These are phyloP conservation scores for Mustelus asterias DNA, from an alignment of 2,113 vertebrate species.

Conservation along the genomic window DNA sequence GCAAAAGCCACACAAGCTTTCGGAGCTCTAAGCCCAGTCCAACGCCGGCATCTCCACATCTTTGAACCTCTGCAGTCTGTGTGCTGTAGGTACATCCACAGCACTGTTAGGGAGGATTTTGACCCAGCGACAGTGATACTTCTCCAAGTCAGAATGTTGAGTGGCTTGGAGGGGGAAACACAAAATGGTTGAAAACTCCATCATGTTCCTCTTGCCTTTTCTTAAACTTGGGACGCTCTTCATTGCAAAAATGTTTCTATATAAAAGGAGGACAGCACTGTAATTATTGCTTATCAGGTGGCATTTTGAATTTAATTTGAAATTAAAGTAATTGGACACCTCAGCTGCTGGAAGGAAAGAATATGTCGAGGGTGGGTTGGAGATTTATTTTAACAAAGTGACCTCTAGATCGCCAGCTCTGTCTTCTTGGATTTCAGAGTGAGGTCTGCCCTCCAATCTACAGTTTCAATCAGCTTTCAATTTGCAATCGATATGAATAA, in stretches of 20 bases:
- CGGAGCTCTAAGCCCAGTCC: too few species aligned
- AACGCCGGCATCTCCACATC: too few species aligned
- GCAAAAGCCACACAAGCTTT: too few species aligned
- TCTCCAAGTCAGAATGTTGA: background rate
- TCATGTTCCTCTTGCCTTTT: background rate
- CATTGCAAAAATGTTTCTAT: background rate
- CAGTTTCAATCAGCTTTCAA: constrained; percentile 34
- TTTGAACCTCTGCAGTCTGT: too few species aligned
- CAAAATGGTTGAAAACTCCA: background rate
- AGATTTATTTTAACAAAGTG: background rate
- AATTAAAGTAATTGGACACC: background rate
- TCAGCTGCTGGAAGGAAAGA: background rate
- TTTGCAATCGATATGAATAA: constrained; percentile 32
- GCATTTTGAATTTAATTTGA: background rate
- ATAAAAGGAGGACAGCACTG: background rate
- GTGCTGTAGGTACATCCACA: background rate
- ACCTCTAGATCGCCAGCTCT: background rate
- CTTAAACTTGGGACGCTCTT: background rate
- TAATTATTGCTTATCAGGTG: background rate
- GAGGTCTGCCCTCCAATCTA: constrained; percentile 23
- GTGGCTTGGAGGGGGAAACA: background rate
- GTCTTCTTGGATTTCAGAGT: constrained; percentile 8
- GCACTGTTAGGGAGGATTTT: background rate
- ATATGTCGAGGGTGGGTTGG: background rate
- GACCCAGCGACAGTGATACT: background rate